phyloP scores from a whole-genome alignment of 2,113 vertebrate species.

The Sphyrna mokarran region DNA sequence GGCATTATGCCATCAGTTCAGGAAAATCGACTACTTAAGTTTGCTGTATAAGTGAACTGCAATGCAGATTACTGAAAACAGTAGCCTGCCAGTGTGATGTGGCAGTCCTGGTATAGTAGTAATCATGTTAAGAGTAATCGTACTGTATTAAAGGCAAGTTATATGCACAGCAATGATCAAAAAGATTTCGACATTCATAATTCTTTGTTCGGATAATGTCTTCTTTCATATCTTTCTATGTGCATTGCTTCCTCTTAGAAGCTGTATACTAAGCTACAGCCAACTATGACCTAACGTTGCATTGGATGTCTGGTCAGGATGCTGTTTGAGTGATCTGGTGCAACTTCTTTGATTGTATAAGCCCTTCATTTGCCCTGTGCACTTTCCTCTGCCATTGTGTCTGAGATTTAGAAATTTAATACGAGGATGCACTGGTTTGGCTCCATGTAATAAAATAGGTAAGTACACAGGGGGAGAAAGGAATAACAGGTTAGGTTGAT shows the following conservation, averaged over 20 bases:
- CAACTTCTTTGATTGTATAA: background rate
- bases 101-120: background rate
- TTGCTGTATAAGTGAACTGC: background rate
- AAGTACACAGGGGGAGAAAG: background rate
- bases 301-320: background rate
- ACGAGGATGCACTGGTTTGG: background rate
- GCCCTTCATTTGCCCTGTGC: background rate
- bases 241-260: background rate
- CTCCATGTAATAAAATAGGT: background rate
- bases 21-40: background rate
- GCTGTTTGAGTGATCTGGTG: background rate
- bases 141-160: background rate
- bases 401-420: background rate
- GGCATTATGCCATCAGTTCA: background rate
- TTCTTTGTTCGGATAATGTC: background rate
- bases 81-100: background rate
- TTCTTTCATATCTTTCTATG: background rate
- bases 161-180: background rate
- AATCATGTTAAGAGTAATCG: background rate
- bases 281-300: background rate
- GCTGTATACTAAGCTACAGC: background rate
- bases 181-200: background rate
- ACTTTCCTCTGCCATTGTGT: background rate
- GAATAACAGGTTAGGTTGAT: background rate
- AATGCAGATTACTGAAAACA: background rate